Base-by-base conservation (phyloP, 2,888 invertebrate species). In the Drosophila buzzatii region DNA sequence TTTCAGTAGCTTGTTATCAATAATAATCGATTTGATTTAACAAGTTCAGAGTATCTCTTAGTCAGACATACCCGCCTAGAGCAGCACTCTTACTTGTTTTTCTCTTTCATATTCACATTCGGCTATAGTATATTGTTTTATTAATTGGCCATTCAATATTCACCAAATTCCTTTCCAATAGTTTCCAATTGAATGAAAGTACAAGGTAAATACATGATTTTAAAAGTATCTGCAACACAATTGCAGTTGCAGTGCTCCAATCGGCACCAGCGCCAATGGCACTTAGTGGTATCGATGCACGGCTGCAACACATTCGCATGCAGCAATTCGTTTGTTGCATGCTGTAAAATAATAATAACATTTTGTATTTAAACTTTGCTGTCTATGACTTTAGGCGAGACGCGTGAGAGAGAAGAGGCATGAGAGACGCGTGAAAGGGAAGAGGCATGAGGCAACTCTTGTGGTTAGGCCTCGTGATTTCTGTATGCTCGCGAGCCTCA, bases 381-480 rank as follows among this genome's bases (percentile, higher is more conserved):
- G 23, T 18, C 18, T 49, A 14, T 12, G 47, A 33, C 14, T 44
- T 20, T 10, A n/a, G 41, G 41, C 27, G 14, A 37, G 37, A 4
- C 14, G 44, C 20, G 14, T 14, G 5, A 37, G 6, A 44, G 18
- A 14, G 5, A 27, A 6, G 37, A 6, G 39, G 39, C 2, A 37
- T 2, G 16, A 16, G 14, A 14, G 37, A 35, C 10, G 35, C 35
- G n/a, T n/a, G n/a, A n/a, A n/a, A 35, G 12, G 12, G 12, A 12
- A 41, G 42, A 18, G 18, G 10, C 18, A 5, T 12, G 45, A 23
- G 23, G 10, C 23, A 23, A 14, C 39, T 56, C 35, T 49, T 69
- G 62, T 18, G 76, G 65, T 64, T 65, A 52, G 64, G 44, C 62
- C 31, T 37, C 23, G 65, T 73, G 79, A 76, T 73, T 82, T 80